phyloP scores from a whole-genome alignment of 2,113 vertebrate species.

The Cryptoleucopteryx plumbea region DNA sequence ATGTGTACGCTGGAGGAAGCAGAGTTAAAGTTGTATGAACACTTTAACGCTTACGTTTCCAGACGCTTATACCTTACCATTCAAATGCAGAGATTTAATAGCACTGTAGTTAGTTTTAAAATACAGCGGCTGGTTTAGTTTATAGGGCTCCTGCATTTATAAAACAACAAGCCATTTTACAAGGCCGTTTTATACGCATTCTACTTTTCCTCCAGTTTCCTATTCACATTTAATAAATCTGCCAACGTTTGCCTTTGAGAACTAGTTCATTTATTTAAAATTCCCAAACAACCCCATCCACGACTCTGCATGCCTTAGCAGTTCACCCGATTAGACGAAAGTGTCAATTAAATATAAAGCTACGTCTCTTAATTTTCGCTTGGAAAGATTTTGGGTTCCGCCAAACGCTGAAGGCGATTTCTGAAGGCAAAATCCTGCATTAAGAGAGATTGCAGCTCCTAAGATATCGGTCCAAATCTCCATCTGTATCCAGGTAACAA shows the following conservation, averaged over 20 bases:
- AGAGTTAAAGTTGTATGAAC: not conserved
- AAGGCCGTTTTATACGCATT: not conserved
- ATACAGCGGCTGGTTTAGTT: not conserved
- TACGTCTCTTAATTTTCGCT: not conserved
- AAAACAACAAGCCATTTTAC: not conserved
- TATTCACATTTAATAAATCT: not conserved
- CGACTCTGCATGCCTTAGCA: not conserved
- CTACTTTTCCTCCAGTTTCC: not conserved
- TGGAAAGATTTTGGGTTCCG: not conserved
- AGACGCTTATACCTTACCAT: not conserved
- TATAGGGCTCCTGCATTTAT: not conserved
- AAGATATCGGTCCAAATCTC: not conserved
- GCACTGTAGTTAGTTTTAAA: not conserved
- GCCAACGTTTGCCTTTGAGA: constrained; percentile 17
- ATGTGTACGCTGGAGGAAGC: not conserved
- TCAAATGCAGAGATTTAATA: not conserved
- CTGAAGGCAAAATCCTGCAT: not conserved
- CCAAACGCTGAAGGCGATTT: not conserved
- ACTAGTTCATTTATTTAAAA: not conserved
- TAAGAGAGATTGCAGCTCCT: not conserved
- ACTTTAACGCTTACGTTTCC: not conserved
- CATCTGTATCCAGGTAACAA: constrained; percentile 49
- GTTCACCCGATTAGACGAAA: not conserved
- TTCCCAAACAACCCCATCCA: not conserved
- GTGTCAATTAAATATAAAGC: not conserved